These are phyloP conservation scores for Yponomeuta plumbellus DNA, from an alignment of 2,888 invertebrate genomes.

Conservation along the genomic window DNA sequence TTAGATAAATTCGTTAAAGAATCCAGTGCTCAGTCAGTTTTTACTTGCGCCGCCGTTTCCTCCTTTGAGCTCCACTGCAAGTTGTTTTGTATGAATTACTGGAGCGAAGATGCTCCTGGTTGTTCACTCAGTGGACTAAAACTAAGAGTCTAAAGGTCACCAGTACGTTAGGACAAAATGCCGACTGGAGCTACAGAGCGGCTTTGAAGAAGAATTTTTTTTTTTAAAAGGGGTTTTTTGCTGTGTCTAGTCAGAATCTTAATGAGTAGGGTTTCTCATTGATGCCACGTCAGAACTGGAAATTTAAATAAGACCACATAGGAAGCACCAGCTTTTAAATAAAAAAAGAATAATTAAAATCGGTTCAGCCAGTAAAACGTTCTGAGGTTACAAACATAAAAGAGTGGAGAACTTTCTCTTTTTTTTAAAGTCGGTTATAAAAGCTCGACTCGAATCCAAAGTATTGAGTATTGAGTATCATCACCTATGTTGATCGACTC, in stretches of 20 bases:
- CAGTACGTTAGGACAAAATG: background rate
- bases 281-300: too few species aligned
- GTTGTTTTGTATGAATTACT: background rate
- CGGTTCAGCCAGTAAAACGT: too few species aligned
- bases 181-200: background rate
- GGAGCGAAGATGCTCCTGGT: background rate
- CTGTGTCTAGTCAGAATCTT: background rate
- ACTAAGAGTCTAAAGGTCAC: background rate
- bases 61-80: slow-evolving; percentile 1
- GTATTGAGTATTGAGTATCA: too few species aligned
- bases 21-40: background rate
- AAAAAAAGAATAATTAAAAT: too few species aligned
- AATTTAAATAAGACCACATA: too few species aligned
- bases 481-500: too few species aligned
- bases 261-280: too few species aligned
- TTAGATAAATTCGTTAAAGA: slow-evolving; percentile 3
- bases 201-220: background rate
- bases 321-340: too few species aligned
- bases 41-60: background rate
- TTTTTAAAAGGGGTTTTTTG: background rate
- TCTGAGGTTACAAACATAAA: too few species aligned
- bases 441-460: too few species aligned
- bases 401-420: too few species aligned
- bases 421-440: too few species aligned
- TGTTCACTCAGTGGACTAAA: background rate